Base-by-base conservation (phyloP, 2,797 vertebrate genomes). In the Pangasius macronema region DNA sequence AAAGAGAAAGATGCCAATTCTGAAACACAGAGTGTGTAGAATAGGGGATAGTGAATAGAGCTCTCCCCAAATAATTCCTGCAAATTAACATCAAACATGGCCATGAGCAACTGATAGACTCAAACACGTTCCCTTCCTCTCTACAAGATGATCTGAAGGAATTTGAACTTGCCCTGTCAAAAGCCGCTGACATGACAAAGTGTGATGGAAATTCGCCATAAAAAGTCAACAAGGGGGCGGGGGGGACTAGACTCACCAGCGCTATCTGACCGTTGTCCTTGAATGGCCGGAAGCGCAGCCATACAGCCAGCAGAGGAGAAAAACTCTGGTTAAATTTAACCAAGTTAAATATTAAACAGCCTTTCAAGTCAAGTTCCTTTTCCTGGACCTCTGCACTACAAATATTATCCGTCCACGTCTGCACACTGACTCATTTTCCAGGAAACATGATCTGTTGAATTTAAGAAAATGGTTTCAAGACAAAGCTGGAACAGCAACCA, bases 241-340 rank as follows among this genome's bases (percentile, higher is more conserved):
- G 30, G 3, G 22, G 57, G 20, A 36, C 33, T 2, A 11, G 22
- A 22, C 36, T n/a, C 59, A 42, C 51, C 36, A 22, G 24, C 13
- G 3, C 36, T 2, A 61, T 57, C 73, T 67, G 36, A 84, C 61
- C 57, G 53, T 89, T 89, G 93, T 94, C 94, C 94, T 94, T 93
- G 92, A 94, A 90, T 82, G 51, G 87, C 91, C 81, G 4, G 87
- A 88, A 82, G 88, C 91, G 27, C 24, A 93, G 90, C 87, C 89
- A 87, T 93, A 93, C 91, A 91, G 91, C 94, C 94, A 93, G 94
- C 94, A 93, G 30, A 13, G 86, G 90, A 90, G 91, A 91, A 93
- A 90, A 91, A 89, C 92, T 90, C 92, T 92, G 89, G 93, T 95
- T 94, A 94, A 92, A 93, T 93, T 94, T 94, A 94, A 95, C 59